Conservation (phyloP, 2,888 invertebrate genomes). For the Ichneumon xanthorius region DNA sequence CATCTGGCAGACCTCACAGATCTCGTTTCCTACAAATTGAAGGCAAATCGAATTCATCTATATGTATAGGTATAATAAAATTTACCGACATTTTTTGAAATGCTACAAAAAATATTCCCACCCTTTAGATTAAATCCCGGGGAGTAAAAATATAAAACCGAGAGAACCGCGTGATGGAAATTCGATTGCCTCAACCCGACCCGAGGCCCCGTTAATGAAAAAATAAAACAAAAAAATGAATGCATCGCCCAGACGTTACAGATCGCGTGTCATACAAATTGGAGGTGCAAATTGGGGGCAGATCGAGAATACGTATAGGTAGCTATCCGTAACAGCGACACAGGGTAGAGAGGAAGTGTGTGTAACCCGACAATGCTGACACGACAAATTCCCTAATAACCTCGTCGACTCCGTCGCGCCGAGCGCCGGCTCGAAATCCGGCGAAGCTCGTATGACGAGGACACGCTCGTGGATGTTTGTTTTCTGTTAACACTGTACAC, state of each 20-base stretch:
- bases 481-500: neutral
- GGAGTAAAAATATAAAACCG: too few relatives aligned
- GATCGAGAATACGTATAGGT: constrained; percentile 28
- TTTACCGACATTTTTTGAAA: too few relatives aligned
- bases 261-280: neutral
- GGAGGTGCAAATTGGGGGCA: neutral
- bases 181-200: too few relatives aligned
- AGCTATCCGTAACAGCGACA: neutral
- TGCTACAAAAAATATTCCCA: too few relatives aligned
- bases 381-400: constrained; percentile 47
- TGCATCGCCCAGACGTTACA: neutral
- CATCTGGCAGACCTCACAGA: neutral
- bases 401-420: constrained; percentile 37
- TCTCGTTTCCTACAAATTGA: neutral
- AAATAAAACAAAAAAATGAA: neutral
- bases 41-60: too few relatives aligned
- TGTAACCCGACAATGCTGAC: neutral
- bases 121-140: too few relatives aligned
- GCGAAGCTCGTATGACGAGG: constrained; percentile 19
- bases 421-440: constrained; percentile 11
- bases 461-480: neutral
- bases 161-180: too few relatives aligned
- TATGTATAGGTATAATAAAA: too few relatives aligned
- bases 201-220: neutral
- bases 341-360: neutral